A percentile compares a stretch with the other conserved stretches of the same genome.
Evolutionary conservation across 2,113 vertebrate genomes (phyloP).

Genomic region (Plectropomus leopardus): DNA sequence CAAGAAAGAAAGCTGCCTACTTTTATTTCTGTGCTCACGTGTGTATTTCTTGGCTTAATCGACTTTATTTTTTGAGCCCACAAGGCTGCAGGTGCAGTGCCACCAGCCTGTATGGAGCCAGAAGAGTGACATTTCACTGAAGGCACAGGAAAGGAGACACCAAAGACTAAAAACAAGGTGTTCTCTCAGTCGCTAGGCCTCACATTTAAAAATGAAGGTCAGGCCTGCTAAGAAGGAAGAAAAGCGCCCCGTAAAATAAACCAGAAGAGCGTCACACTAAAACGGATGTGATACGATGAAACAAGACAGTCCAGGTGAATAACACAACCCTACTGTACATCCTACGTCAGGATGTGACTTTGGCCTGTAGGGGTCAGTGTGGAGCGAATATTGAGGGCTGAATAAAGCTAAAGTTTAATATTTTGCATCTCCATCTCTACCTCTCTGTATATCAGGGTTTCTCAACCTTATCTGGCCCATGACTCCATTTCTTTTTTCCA

Average conservation of each 20-base stretch:
- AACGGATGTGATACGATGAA: neutral
- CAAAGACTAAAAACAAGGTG: constrained; percentile 41
- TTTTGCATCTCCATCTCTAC: constrained; percentile 8
- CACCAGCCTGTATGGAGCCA: constrained; percentile 45
- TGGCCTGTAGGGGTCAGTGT: constrained; percentile 50
- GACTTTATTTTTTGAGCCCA: constrained; percentile 49
- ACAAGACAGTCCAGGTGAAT: constrained; percentile 19
- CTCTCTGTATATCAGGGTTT: constrained; percentile 21
- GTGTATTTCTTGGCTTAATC: constrained; percentile 65
- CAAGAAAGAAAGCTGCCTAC: constrained; percentile 65
- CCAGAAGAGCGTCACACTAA: neutral
- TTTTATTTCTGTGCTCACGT: constrained; percentile 33
- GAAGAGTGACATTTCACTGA: constrained; percentile 72
- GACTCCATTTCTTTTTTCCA: neutral
- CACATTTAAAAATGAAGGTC: constrained; percentile 17
- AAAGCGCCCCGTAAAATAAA: constrained; percentile 20
- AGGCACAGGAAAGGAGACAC: constrained; percentile 82
- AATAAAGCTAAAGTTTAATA: constrained; percentile 11
- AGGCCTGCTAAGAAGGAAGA: constrained; percentile 27
- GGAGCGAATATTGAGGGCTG: constrained; percentile 23
- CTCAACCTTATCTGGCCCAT: constrained; percentile 8
- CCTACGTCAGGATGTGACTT: constrained; percentile 35
- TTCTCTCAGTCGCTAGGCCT: constrained; percentile 54
- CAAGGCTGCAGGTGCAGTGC: constrained; percentile 59
- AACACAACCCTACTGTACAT: neutral